Conservation (phyloP, 1,140 invertebrate species). For the Nomia melanderi region DNA sequence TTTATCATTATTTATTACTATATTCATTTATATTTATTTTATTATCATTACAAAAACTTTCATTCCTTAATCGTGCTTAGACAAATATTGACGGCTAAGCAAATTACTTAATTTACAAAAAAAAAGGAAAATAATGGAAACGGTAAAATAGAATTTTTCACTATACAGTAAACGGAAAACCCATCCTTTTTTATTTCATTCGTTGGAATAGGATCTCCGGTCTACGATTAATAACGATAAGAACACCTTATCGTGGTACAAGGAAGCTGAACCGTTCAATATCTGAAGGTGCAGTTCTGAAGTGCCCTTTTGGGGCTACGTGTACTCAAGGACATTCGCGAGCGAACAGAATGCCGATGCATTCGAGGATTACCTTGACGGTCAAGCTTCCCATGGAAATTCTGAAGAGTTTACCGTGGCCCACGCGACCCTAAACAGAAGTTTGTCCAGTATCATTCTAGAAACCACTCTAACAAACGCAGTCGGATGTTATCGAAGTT, state of each 20-base stretch:
- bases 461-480: neutral
- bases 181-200: neutral
- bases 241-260: neutral
- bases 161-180: too few species aligned
- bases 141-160: too few species aligned
- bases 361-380: constrained; percentile 12
- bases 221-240: neutral
- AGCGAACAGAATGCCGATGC: neutral
- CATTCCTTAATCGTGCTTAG: too few species aligned
- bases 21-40: too few species aligned
- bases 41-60: too few species aligned
- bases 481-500: neutral
- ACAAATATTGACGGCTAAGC: too few species aligned
- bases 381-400: constrained; percentile 20
- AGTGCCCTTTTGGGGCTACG: constrained; percentile 28
- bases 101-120: too few species aligned
- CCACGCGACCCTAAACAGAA: neutral
- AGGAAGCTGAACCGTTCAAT: constrained; percentile 24
- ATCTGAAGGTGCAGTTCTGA: constrained; percentile 22
- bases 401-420: constrained; percentile 5
- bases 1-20: too few species aligned
- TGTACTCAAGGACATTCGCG: constrained; percentile 2
- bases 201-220: neutral
- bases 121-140: too few species aligned
- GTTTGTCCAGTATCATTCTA: constrained; percentile 3